Evolutionary conservation across 1,140 invertebrate genomes (phyloP).

Genomic region (Elysia chlorotica): DNA sequence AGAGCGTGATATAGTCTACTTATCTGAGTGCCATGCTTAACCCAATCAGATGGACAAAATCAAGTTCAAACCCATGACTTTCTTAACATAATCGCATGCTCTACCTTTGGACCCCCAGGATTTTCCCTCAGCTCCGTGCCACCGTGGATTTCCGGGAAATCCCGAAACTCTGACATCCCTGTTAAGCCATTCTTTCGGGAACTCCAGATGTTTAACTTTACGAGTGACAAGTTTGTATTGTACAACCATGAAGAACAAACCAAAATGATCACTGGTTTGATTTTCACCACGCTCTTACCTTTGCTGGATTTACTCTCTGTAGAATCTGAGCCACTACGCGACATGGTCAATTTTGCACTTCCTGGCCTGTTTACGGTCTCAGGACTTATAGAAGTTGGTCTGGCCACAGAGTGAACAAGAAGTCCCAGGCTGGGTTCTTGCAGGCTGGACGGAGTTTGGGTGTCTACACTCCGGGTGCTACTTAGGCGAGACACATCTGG

Average conservation of each 20-base stretch:
- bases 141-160: neutral
- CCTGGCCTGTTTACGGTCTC: constrained; percentile 32
- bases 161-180: neutral
- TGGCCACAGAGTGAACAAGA: constrained; percentile 26
- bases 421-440: constrained; percentile 58
- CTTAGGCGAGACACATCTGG: constrained; percentile 72
- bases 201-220: too few species aligned
- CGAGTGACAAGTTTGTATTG: too few species aligned
- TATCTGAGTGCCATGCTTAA: too few species aligned
- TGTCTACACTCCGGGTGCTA: constrained; percentile 76
- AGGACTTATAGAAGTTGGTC: constrained; percentile 53
- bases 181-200: too few species aligned
- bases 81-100: too few species aligned
- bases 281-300: too few species aligned
- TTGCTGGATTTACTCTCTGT: constrained; percentile 34
- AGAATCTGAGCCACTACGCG: constrained; percentile 64
- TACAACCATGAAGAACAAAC: too few species aligned
- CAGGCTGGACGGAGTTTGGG: constrained; percentile 75
- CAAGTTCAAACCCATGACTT: too few species aligned
- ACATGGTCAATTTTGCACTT: constrained; percentile 38
- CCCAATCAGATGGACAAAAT: too few species aligned
- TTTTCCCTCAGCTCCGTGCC: neutral
- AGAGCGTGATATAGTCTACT: too few species aligned
- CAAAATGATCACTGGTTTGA: too few species aligned
- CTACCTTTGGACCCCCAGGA: neutral